Evolutionary conservation across 2,113 vertebrate genomes (phyloP).

Genomic region (Aythya baeri): DNA sequence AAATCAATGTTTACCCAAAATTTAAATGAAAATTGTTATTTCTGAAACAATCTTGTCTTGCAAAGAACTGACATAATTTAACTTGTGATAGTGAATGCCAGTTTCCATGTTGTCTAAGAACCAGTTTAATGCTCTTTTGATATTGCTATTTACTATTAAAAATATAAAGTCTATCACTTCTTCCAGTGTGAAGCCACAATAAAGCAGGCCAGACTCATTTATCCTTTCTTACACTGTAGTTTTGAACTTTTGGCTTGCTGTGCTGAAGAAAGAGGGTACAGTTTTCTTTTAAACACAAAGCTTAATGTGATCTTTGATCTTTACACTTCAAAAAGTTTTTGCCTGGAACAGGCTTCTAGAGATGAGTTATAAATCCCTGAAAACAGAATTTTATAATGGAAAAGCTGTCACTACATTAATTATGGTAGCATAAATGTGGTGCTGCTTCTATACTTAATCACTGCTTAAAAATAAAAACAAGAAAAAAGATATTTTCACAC

Average conservation of each 20-base stretch:
- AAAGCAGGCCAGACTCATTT: constrained; percentile 13
- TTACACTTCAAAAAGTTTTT: constrained; percentile 47
- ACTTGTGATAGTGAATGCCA: background rate
- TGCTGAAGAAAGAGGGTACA: background rate
- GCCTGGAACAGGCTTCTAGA: background rate
- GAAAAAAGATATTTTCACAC: background rate
- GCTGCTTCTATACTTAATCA: background rate
- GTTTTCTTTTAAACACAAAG: constrained; percentile 26
- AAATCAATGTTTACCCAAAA: background rate
- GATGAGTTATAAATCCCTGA: constrained; percentile 14
- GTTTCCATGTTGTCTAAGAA: background rate
- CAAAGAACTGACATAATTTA: background rate
- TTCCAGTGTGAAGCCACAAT: constrained; percentile 19
- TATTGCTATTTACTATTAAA: background rate
- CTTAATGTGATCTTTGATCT: constrained; percentile 56
- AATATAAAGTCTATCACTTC: background rate
- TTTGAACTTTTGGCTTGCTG: constrained; percentile 32
- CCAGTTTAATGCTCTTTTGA: background rate
- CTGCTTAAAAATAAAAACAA: constrained; percentile 15
- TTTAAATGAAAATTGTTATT: background rate
- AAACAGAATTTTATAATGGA: constrained; percentile 31
- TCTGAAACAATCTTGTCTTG: background rate
- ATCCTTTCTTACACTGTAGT: background rate
- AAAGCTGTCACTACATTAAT: constrained; percentile 31
- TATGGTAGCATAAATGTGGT: background rate